Conservation (phyloP, 2,888 invertebrate genomes). For the Cryptophagus acutangulus region DNA sequence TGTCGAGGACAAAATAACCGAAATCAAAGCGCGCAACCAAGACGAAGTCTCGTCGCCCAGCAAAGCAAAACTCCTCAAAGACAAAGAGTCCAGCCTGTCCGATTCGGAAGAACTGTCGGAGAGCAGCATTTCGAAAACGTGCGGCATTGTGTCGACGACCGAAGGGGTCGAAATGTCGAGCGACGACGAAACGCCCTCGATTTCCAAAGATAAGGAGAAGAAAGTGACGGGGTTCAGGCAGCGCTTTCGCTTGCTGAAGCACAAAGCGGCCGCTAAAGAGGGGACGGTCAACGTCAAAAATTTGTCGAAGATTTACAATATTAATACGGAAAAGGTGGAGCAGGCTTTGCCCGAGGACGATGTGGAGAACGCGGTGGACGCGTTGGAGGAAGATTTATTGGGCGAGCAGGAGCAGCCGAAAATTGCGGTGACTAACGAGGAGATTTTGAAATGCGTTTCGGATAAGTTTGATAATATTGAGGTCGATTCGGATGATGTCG, state of each 20-base stretch:
- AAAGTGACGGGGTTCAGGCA: slow-evolving; percentile 28
- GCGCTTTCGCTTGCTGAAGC: slow-evolving; percentile 33
- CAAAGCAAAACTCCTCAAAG: slow-evolving; percentile 46
- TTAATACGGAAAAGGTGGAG: slow-evolving; percentile 38
- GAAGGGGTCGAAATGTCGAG: slow-evolving; percentile 51
- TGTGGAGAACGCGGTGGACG: slow-evolving; percentile 39
- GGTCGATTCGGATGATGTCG: slow-evolving; percentile 30
- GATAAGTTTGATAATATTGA: slow-evolving; percentile 34
- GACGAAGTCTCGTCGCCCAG: slow-evolving; percentile 37
- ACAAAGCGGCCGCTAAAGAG: slow-evolving; percentile 27
- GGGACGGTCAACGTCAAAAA: slow-evolving; percentile 33
- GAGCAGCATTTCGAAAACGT: slow-evolving; percentile 46
- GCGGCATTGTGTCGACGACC: slow-evolving; percentile 44
- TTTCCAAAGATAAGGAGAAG: slow-evolving; percentile 35
- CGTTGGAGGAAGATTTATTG: slow-evolving; percentile 39
- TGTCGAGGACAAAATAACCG: slow-evolving; percentile 70
- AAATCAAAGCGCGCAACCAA: slow-evolving; percentile 52
- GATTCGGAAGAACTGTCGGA: slow-evolving; percentile 58
- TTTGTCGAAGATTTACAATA: slow-evolving; percentile 39
- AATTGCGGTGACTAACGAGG: slow-evolving; percentile 15
- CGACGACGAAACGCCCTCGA: slow-evolving; percentile 44
- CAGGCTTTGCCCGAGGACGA: slow-evolving; percentile 34
- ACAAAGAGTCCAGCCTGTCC: slow-evolving; percentile 58
- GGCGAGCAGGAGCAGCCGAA: slow-evolving; percentile 12
- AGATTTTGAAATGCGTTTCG: slow-evolving; percentile 27